Conservation (phyloP, 2,113 vertebrate genomes). For the Nesogale talazaci region DNA sequence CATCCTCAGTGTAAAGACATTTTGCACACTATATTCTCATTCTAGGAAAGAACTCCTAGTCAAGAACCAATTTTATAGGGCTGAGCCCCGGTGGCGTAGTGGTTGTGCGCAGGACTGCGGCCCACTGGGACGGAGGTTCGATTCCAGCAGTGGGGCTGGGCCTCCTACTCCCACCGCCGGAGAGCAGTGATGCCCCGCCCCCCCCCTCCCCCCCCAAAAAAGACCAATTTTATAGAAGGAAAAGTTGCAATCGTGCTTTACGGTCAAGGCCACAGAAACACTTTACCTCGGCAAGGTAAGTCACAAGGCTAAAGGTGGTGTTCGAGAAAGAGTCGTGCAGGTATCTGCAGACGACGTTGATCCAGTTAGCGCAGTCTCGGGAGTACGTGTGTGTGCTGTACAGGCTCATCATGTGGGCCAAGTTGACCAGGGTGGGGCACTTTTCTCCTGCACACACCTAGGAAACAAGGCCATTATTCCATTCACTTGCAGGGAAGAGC, state of each 20-base stretch:
- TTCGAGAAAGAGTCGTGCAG: slow-evolving; percentile 97
- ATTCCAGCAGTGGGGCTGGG: too few species aligned
- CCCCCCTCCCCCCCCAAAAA: too few species aligned
- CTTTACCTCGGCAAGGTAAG: slow-evolving; percentile 96
- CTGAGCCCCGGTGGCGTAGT: too few species aligned
- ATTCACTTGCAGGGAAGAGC: neutral
- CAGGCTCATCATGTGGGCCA: slow-evolving; percentile 99
- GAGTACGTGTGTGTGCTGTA: slow-evolving; percentile 99
- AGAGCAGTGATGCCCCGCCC: too few species aligned
- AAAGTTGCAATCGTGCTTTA: neutral
- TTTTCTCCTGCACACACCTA: slow-evolving; percentile 96
- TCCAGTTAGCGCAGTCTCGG: slow-evolving; percentile 97
- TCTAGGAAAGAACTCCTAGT: slow-evolving; percentile 36
- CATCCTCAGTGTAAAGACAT: too few species aligned
- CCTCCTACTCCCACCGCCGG: too few species aligned
- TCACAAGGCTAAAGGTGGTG: slow-evolving; percentile 95
- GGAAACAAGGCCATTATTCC: slow-evolving; percentile 51
- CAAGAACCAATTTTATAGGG: neutral
- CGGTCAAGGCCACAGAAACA: neutral
- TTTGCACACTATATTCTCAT: neutral
- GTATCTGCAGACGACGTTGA: slow-evolving; percentile 98
- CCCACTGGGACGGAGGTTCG: too few species aligned
- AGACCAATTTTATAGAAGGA: neutral
- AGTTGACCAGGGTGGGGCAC: slow-evolving; percentile 94
- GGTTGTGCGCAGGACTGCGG: too few species aligned